Evolutionary conservation across 35 echinoderm and acorn worm genomes (phyloP).

Genomic region (Ptychodera flava): DNA sequence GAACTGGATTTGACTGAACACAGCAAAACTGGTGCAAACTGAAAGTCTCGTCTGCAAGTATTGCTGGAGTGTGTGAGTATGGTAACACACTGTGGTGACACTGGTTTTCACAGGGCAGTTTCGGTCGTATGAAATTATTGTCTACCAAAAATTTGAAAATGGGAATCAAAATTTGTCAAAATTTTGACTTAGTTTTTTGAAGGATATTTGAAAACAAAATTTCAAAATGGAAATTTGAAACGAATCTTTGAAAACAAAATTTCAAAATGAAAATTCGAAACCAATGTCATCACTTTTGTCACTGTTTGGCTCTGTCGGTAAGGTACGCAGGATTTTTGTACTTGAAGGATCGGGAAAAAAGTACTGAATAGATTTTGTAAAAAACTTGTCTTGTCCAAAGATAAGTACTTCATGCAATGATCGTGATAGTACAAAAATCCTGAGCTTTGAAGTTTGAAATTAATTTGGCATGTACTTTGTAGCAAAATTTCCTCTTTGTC

Average conservation of each 20-base stretch:
- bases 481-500: not conserved
- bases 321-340: not conserved
- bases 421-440: not conserved
- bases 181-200: not conserved
- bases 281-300: too few species aligned
- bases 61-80: not conserved
- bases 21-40: not conserved
- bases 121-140: not conserved
- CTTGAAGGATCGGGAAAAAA: too few species aligned
- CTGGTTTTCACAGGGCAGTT: not conserved
- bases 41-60: not conserved
- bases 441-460: not conserved
- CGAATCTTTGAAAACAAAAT: not conserved
- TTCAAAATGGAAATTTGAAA: not conserved
- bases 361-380: too few species aligned
- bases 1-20: not conserved
- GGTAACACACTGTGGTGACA: not conserved
- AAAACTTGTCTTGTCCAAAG: not conserved
- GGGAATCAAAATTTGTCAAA: not conserved
- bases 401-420: too few species aligned
- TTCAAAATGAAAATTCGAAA: too few species aligned
- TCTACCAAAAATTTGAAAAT: not conserved
- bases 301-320: not conserved
- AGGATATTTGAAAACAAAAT: not conserved
- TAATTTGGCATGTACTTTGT: not conserved